Base-by-base conservation (phyloP, 2,113 vertebrate genomes). In the Miniopterus natalensis region DNA sequence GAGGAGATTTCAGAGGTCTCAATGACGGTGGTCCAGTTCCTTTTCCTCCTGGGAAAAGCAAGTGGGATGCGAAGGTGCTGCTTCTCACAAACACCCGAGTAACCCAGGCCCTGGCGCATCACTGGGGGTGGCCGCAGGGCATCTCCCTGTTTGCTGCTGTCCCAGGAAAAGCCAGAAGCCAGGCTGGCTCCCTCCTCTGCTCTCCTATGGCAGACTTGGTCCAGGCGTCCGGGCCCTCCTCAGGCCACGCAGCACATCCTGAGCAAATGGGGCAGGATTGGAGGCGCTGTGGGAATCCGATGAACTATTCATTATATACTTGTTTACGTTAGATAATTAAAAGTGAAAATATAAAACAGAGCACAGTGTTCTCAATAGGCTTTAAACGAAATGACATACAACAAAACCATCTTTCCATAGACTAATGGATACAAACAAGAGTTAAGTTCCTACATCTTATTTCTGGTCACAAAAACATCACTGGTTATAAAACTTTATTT, bases 291-390 rank as follows among this genome's bases (percentile, higher is more conserved):
- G 59, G 18, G 10, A 6, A 15, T 79, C 45, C 0, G 3, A 68
- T 61, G n/a, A 57, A 13, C 61, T 73, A 27, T 21, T 71, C 53
- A 77, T 61, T 79, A 70, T 29, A 2, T 63, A 73, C 42, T 55
- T 71, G 15, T 65, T 90, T 65, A 84, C 11, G 57, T 45, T 27
- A 55, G 21, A 25, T 21, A 74, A 40, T 77, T 95, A 94, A 59
- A 92, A 83, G 70, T 74, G 84, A 78, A 95, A 92, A 57, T 20
- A 63, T 42, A 79, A 92, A 79, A 84, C 25, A 49, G 79, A 79
- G 59, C 15, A 61, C 40, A 12, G 14, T 18, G 5, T 29, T 57
- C 55, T 20, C 25, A 15, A 83, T 10, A 61, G 51, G n/a, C 51
- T 23, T 57, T 14, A 57, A 4, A 3, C 9, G 42, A 63, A 29